Percentiles rank a stretch among this genome's conserved stretches.
These are phyloP conservation scores for Tanaodytes sp. DNA, from an alignment of 2,888 invertebrate genomes.

Conservation along the genomic window DNA sequence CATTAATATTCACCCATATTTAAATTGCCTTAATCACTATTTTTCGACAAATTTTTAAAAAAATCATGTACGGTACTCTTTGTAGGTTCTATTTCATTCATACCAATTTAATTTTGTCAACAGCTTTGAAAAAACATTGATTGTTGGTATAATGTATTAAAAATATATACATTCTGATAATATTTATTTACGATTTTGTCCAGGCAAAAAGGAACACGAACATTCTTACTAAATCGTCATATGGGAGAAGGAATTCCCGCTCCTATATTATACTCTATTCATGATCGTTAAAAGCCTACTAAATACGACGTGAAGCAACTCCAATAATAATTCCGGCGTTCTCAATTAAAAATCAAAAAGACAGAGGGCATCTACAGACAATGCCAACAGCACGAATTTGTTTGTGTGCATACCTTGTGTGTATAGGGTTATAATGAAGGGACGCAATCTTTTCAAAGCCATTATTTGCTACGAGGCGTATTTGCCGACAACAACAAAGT, in stretches of 20 bases:
- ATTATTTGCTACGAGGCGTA: slow-evolving; percentile 52
- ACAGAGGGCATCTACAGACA: slow-evolving; percentile 49
- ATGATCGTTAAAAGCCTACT: slow-evolving; percentile 50
- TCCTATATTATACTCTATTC: slow-evolving; percentile 38
- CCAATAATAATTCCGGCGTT: slow-evolving; percentile 43
- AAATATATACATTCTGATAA: too few relatives aligned
- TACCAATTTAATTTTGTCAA: too few relatives aligned
- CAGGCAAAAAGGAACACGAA: too few relatives aligned
- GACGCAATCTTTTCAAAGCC: slow-evolving; percentile 49
- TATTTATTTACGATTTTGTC: too few relatives aligned
- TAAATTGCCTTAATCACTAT: too few relatives aligned
- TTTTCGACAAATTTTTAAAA: too few relatives aligned
- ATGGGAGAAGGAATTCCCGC: slow-evolving; percentile 18
- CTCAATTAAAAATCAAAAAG: slow-evolving; percentile 51
- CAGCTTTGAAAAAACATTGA: too few relatives aligned
- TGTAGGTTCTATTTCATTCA: too few relatives aligned
- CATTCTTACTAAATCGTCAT: slow-evolving; percentile 29
- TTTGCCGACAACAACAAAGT: slow-evolving; percentile 53
- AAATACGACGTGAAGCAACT: slow-evolving; percentile 37
- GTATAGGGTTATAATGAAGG: slow-evolving; percentile 49
- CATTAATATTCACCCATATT: too few relatives aligned
- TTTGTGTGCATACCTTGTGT: too few relatives aligned
- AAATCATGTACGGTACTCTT: too few relatives aligned
- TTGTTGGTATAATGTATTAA: too few relatives aligned
- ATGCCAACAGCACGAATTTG: slow-evolving; percentile 34